These are phyloP conservation scores for Oophaga pumilio DNA, from an alignment of 2,113 vertebrate genomes.

Conservation along the genomic window DNA sequence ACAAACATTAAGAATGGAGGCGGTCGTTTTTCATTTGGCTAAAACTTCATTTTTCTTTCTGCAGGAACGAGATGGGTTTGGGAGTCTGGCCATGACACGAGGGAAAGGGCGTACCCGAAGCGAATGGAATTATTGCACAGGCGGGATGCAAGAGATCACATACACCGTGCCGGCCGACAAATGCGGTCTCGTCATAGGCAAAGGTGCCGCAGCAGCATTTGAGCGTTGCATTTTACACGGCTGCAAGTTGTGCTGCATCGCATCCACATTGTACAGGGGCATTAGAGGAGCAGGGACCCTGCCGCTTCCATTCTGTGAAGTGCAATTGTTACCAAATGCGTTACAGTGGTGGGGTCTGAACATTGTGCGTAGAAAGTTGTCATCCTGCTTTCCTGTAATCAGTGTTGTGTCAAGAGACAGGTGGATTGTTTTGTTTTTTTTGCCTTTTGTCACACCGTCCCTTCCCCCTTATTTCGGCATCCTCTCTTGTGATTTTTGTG, in stretches of 20 bases:
- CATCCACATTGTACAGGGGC: too few species aligned
- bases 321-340: too few species aligned
- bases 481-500: neutral
- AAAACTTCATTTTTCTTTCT: neutral
- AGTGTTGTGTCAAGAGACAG: too few species aligned
- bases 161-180: constrained; percentile 96
- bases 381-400: too few species aligned
- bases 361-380: too few species aligned
- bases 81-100: constrained; percentile 75
- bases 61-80: constrained; percentile 93
- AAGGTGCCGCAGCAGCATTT: constrained; percentile 76
- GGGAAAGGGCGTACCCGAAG: constrained; percentile 81
- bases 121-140: constrained; percentile 84
- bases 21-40: too few species aligned
- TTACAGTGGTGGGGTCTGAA: too few species aligned
- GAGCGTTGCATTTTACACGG: neutral
- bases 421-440: too few species aligned
- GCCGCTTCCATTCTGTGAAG: too few species aligned
- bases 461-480: neutral
- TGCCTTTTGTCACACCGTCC: neutral
- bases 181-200: constrained; percentile 97
- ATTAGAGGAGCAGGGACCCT: too few species aligned
- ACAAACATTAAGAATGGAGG: too few species aligned
- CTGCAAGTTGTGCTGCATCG: too few species aligned
- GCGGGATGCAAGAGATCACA: constrained; percentile 92